Evolutionary conservation across 1,140 invertebrate genomes (phyloP).

Genomic region (Temnothorax curvispinosus): DNA sequence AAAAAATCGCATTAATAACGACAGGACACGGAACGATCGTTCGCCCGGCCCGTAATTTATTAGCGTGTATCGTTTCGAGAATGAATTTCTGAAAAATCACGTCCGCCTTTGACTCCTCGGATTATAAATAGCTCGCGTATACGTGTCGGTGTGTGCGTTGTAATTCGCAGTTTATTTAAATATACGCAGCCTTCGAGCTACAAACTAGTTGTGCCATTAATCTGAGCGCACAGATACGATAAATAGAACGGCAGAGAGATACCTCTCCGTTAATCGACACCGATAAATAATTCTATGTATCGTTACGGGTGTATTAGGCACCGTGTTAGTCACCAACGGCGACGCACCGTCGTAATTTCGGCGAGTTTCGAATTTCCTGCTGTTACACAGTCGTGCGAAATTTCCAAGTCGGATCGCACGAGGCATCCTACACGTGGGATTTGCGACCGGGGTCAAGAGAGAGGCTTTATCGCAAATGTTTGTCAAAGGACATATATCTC

Average conservation of each 20-base stretch:
- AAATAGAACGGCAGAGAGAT: conserved; percentile 45
- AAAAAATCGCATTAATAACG: conserved; percentile 55
- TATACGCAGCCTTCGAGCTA: conserved; percentile 32
- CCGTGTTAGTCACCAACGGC: neutral
- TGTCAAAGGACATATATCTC: neutral
- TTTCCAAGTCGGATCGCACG: neutral
- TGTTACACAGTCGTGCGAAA: neutral
- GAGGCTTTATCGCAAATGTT: neutral
- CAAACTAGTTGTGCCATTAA: conserved; percentile 49
- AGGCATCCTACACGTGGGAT: neutral
- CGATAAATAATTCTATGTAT: conserved; percentile 41
- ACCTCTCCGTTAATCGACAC: conserved; percentile 24
- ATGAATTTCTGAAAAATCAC: conserved; percentile 40
- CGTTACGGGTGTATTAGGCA: conserved; percentile 22
- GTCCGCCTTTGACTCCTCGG: conserved; percentile 40
- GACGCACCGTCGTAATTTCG: conserved; percentile 3
- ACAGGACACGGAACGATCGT: neutral
- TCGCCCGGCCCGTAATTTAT: conserved; percentile 27
- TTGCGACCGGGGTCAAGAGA: neutral
- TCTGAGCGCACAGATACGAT: conserved; percentile 18
- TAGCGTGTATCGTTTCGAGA: conserved; percentile 36
- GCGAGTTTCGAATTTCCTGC: conserved; percentile 3
- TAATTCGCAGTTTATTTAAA: conserved; percentile 60
- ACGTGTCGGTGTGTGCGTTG: neutral
- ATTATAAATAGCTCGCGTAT: conserved; percentile 37